Evolutionary conservation across 2,888 invertebrate genomes (phyloP).

Genomic region (Acheta domesticus): DNA sequence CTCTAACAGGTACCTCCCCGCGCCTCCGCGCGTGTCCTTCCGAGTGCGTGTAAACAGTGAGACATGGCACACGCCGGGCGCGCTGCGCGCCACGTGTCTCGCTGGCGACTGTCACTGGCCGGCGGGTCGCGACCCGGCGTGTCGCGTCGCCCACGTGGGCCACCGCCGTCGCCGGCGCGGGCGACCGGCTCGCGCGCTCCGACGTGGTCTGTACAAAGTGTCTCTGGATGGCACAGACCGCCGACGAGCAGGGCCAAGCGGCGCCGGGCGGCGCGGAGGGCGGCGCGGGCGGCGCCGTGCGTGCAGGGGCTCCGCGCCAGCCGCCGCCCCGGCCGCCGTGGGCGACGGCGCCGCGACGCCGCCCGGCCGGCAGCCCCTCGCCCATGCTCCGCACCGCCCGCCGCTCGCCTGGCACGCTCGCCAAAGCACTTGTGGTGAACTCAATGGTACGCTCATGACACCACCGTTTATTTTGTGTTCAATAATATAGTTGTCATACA

Average conservation of each 20-base stretch:
- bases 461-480: too few relatives aligned
- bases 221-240: neutral
- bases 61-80: neutral
- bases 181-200: neutral
- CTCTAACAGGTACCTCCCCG: neutral
- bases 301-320: neutral
- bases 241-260: constrained; percentile 9
- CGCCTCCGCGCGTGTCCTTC: neutral
- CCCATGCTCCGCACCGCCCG: too few relatives aligned
- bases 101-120: neutral
- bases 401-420: too few relatives aligned
- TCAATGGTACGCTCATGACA: too few relatives aligned
- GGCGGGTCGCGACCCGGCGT: neutral
- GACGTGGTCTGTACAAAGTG: neutral
- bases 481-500: too few relatives aligned
- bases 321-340: neutral
- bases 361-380: neutral
- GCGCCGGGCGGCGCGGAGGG: neutral
- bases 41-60: neutral
- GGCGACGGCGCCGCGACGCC: neutral
- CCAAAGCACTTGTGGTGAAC: too few relatives aligned
- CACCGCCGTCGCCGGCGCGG: neutral
- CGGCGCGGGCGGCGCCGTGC: neutral
- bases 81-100: neutral
- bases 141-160: constrained; percentile 18